Evolutionary conservation across 23 tunicate species (phyloP).

Genomic region (Halocynthia roretzi): DNA sequence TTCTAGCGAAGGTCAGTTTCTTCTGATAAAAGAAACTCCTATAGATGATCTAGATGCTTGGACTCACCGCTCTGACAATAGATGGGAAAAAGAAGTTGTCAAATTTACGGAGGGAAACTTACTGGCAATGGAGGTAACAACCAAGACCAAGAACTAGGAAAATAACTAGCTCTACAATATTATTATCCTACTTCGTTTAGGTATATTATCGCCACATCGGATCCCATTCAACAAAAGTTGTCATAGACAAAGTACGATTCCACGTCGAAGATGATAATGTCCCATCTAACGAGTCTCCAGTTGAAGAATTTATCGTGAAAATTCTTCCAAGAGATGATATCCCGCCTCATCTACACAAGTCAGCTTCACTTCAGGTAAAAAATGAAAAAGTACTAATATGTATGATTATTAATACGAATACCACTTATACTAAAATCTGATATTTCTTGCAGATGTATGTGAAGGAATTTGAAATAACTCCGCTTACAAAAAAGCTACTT

Average conservation of each 20-base stretch:
- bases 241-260: constrained; percentile 72
- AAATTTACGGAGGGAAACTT: constrained; percentile 52
- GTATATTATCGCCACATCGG: constrained; percentile 79
- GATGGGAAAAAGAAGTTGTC: constrained; percentile 46
- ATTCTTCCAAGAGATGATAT: constrained; percentile 84
- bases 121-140: constrained; percentile 38
- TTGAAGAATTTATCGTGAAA: constrained; percentile 49
- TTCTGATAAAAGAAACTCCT: constrained; percentile 28
- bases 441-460: constrained; percentile 59
- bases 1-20: constrained; percentile 56
- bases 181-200: constrained; percentile 12
- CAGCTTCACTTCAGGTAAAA: constrained; percentile 59
- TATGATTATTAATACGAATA: constrained; percentile 1
- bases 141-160: neutral
- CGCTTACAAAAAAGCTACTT: constrained; percentile 40
- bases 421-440: neutral
- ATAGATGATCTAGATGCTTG: constrained; percentile 38
- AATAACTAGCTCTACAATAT: neutral
- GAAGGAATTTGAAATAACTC: constrained; percentile 70
- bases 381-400: neutral
- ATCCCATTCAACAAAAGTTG: constrained; percentile 70
- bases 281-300: constrained; percentile 71
- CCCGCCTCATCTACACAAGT: constrained; percentile 42
- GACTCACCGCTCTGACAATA: constrained; percentile 20
- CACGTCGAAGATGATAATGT: constrained; percentile 72